Conservation (phyloP, 2,888 invertebrate species). For the Metalampra italica region DNA sequence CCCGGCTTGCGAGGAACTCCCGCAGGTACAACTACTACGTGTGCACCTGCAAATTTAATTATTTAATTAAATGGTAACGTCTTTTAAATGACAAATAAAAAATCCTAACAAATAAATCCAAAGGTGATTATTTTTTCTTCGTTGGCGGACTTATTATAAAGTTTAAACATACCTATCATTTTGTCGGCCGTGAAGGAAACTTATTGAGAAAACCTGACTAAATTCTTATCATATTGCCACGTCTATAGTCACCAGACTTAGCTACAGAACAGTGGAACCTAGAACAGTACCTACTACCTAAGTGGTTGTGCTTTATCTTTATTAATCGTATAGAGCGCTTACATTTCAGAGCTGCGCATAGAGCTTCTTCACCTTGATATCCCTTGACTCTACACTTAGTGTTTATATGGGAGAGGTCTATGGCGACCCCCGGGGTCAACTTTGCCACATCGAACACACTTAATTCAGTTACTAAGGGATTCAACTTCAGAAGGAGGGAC, state of each 20-base stretch:
- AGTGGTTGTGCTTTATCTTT: too few relatives aligned
- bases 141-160: too few relatives aligned
- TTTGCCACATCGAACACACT: not conserved
- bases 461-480: not conserved
- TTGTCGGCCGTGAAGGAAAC: too few relatives aligned
- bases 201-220: too few relatives aligned
- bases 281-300: too few relatives aligned
- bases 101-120: too few relatives aligned
- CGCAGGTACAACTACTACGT: conserved; percentile 94
- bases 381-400: not conserved
- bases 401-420: conserved; percentile 4
- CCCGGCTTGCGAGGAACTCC: conserved; percentile 97
- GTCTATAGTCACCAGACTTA: too few relatives aligned
- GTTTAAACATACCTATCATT: too few relatives aligned
- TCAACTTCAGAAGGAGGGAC: not conserved
- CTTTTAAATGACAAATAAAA: not conserved
- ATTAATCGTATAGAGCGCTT: not conserved
- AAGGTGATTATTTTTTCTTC: too few relatives aligned
- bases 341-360: not conserved
- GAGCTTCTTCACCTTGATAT: not conserved
- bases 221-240: too few relatives aligned
- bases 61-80: not conserved
- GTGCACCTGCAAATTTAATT: conserved; percentile 41
- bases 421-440: not conserved
- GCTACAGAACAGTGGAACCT: too few relatives aligned